Evolutionary conservation across 2,888 invertebrate species (phyloP), one percentile per base, ranked within the genome.

Genomic region (Amblyjoppa fuscipennis): DNA sequence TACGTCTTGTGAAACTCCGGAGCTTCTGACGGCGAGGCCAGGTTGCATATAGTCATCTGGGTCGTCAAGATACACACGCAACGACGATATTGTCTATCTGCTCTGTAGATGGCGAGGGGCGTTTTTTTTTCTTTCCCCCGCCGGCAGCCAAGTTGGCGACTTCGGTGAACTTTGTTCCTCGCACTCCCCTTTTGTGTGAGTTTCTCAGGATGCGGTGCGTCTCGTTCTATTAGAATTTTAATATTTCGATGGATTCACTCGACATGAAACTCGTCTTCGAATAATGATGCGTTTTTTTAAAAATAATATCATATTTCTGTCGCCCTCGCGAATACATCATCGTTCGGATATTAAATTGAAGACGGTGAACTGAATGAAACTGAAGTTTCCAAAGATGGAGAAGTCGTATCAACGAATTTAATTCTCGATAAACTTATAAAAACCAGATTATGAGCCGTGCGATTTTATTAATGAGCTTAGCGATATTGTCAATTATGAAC

Each of bases 11-110:
- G 25, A 25, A 56, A 25, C 56, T 56, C 25, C 56, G 56, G 25
- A 25, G 56, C 53, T 20, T 53, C 53, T 20, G n/a, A 13, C 53
- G 6, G 20, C 53, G n/a, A n/a, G 53, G 20, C 53, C 53, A 20
- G 25, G 56, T 9, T 56, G 56, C 59, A 59, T 59, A 59, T 13
- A 28, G 59, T 59, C 28, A 59, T 59, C 59, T 59, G 59, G 59
- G 28, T 59, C 59, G 59, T 9, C 25, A 13, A 59, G 28, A 59
- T 59, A 28, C 28, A 28, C 25, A 59, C 59, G 59, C 28, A 13
- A 59, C 28, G 11, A 59, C 59, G 28, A 59, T 59, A 59, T 59
- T 28, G 28, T 59, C 25, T 25, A 56, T 20, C 9, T 56, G 20
- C 56, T 11, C 56, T 28, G 3, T 59, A 13, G 28, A 59, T 28